Base-by-base conservation (phyloP, 2,113 vertebrate genomes). In the Alexandromys fortis region DNA sequence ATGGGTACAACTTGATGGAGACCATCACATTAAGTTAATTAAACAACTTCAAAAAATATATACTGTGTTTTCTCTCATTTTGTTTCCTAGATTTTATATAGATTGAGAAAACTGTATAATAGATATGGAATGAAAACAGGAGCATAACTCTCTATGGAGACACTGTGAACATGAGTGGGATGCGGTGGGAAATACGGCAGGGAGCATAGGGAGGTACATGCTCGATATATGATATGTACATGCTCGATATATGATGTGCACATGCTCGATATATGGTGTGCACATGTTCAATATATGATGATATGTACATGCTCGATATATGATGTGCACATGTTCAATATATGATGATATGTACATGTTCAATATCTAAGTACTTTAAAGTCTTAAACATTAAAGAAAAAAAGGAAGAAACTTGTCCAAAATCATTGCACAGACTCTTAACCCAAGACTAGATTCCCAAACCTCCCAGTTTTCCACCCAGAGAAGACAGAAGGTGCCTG, bases 401-500 rank as follows among this genome's bases (percentile, higher is more conserved):
- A 55, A 58, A 42, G 35, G 26, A 63, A 79, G 38, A 42, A 26
- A 79, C 21, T 45, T 77, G 33, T 67, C 28, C 16, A 4, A 55
- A 89, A 47, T 45, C n/a, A 63, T 0, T 0, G 16, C 3, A 26
- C 26, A 21, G 63, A 30, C 58, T 89, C 88, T 70, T 38, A 68
- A 67, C 42, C 65, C 7, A 42, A 76, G 45, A 58, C 11, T 2
- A 86, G n/a, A 28, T n/a, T 49, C 17, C 2, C 38, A 83, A 70
- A 33, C 24, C 26, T 30, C n/a, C n/a, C 47, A 24, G 75, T 5
- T 26, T 83, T 22, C 55, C 7, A 14, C 1, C 3, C 11, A 9
- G 19, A 65, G 3, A 3, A 10, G 4, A 52, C 35, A 12, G 13
- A 45, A 0, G 14, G 3, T 1, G 1, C 16, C 42, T 22, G 2